Evolutionary conservation across 2,797 vertebrate species (phyloP).

Genomic region (Pterois miles): DNA sequence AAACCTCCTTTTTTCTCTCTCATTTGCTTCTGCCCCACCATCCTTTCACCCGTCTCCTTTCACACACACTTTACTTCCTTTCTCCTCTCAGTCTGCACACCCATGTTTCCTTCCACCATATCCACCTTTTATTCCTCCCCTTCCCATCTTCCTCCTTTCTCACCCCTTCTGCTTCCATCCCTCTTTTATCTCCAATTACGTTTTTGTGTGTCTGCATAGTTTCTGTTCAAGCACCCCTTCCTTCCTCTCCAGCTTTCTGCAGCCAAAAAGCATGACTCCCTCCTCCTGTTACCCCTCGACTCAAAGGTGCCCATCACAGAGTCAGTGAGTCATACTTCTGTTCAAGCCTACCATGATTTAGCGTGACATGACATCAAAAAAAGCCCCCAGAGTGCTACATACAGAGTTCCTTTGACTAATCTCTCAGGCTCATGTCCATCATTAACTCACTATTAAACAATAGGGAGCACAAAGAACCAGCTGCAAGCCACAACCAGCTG

Average conservation of each 20-base stretch:
- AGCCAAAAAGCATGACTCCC: conserved; percentile 10
- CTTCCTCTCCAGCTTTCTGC: conserved; percentile 16
- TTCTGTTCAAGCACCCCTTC: conserved; percentile 5
- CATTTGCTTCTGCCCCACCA: conserved; percentile 19
- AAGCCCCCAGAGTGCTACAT: background rate
- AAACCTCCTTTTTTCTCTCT: conserved; percentile 7
- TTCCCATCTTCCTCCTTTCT: background rate
- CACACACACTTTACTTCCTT: background rate
- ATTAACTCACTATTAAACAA: conserved; percentile 57
- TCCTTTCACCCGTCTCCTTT: conserved; percentile 1
- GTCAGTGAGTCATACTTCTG: conserved; percentile 44
- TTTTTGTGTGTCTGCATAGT: background rate
- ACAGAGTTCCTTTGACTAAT: conserved; percentile 16
- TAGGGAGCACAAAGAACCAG: conserved; percentile 52
- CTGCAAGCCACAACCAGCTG: conserved; percentile 62
- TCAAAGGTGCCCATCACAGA: conserved; percentile 39
- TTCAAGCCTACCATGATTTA: conserved; percentile 25
- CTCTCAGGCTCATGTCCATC: conserved; percentile 38
- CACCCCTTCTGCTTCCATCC: background rate
- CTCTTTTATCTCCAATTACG: background rate
- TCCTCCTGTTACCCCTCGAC: background rate
- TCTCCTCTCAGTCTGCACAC: background rate
- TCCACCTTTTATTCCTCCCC: background rate
- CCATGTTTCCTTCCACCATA: background rate
- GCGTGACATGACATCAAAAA: conserved; percentile 4